These are phyloP conservation scores for Nebria ingens DNA, from an alignment of 1,140 invertebrate species.

Conservation along the genomic window DNA sequence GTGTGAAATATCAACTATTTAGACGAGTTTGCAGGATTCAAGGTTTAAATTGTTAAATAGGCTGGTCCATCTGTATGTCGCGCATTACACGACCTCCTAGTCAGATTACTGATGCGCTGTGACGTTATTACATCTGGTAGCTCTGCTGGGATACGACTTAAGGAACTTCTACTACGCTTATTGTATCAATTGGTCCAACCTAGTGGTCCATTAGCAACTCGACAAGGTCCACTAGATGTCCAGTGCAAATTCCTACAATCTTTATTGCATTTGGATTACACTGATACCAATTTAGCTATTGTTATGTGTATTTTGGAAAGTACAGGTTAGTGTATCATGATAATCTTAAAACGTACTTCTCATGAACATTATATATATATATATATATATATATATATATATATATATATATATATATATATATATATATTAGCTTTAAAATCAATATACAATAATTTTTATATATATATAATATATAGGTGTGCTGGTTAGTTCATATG, in stretches of 20 bases:
- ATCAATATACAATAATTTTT: neutral
- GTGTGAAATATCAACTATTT: constrained; percentile 23
- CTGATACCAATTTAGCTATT: constrained; percentile 56
- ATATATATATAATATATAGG: constrained; percentile 26
- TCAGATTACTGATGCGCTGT: constrained; percentile 57
- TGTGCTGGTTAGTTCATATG: constrained; percentile 46
- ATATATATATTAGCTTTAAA: too few relatives aligned
- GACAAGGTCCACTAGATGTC: constrained; percentile 70
- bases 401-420: too few relatives aligned
- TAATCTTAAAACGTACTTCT: too few relatives aligned
- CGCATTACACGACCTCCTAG: constrained; percentile 60
- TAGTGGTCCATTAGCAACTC: constrained; percentile 55
- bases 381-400: too few relatives aligned
- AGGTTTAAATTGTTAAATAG: constrained; percentile 37
- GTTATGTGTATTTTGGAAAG: constrained; percentile 65
- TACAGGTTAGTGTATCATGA: constrained; percentile 40
- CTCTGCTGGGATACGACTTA: constrained; percentile 49
- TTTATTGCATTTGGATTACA: constrained; percentile 53
- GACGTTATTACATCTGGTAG: constrained; percentile 48
- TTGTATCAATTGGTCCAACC: constrained; percentile 60
- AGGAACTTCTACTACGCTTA: constrained; percentile 57
- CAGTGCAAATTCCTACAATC: constrained; percentile 63
- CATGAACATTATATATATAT: too few relatives aligned
- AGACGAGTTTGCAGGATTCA: too few relatives aligned
- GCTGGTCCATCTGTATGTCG: constrained; percentile 69